Evolutionary conservation across 2,113 vertebrate species (phyloP).

Genomic region (Charadrius vociferus): DNA sequence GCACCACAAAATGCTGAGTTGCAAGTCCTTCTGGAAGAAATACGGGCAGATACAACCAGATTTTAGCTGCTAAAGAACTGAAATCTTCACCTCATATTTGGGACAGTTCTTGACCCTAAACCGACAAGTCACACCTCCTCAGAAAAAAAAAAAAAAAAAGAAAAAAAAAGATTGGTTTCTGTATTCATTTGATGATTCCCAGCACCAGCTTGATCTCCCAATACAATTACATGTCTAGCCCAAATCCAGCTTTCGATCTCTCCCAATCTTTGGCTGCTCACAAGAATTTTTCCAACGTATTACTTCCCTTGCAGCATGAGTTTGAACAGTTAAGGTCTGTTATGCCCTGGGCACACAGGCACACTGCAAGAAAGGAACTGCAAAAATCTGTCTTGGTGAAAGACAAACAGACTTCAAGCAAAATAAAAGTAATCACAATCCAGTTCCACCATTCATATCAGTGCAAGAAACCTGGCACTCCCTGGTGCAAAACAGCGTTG

Average conservation of each 20-base stretch:
- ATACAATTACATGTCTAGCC: fast-evolving
- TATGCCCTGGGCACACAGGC: background rate
- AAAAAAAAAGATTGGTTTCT: background rate
- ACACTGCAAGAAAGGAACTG: background rate
- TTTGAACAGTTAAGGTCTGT: background rate
- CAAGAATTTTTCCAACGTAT: background rate
- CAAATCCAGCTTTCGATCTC: background rate
- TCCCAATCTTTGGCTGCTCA: background rate
- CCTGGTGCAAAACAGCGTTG: background rate
- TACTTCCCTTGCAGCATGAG: background rate
- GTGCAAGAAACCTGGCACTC: background rate
- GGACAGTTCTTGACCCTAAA: background rate
- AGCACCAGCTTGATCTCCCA: background rate
- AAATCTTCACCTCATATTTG: background rate
- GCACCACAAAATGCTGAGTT: background rate
- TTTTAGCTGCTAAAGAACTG: background rate
- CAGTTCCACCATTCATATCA: background rate
- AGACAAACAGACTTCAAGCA: background rate
- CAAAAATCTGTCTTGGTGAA: background rate
- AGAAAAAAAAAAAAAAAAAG: background rate
- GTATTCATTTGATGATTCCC: background rate
- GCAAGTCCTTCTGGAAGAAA: background rate
- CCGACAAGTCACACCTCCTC: background rate
- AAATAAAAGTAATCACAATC: background rate
- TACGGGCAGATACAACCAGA: background rate